A percentile compares a stretch with the other conserved stretches of the same genome.
These are phyloP conservation scores for Phenacoccus solenopsis DNA, from an alignment of 1,140 invertebrate species.

Conservation along the genomic window DNA sequence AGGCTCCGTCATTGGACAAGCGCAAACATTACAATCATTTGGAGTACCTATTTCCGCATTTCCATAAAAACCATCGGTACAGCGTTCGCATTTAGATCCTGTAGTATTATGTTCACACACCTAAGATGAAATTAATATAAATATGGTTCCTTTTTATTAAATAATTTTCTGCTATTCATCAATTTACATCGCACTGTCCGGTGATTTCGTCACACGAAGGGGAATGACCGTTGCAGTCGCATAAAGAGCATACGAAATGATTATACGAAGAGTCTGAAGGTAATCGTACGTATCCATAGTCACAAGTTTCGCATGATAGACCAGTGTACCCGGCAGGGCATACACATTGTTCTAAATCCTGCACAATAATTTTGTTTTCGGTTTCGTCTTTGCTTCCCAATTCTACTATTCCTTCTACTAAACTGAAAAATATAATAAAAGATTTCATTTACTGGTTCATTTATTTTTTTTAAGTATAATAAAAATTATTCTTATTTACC, in stretches of 20 bases:
- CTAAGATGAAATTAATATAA: slow-evolving; percentile 32
- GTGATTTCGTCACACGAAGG: slow-evolving; percentile 63
- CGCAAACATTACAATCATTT: slow-evolving; percentile 71
- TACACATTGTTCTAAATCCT: slow-evolving; percentile 38
- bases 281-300: slow-evolving; percentile 56
- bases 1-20: slow-evolving; percentile 61
- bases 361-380: slow-evolving; percentile 23
- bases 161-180: background rate
- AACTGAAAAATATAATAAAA: slow-evolving; percentile 22
- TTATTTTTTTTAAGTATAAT: too few species aligned
- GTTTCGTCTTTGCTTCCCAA: slow-evolving; percentile 22
- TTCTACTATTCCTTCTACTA: slow-evolving; percentile 24
- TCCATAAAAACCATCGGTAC: slow-evolving; percentile 80
- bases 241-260: slow-evolving; percentile 56
- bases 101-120: slow-evolving; percentile 55
- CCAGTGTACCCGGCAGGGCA: slow-evolving; percentile 56
- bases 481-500: slow-evolving; percentile 33
- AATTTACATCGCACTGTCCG: slow-evolving; percentile 60
- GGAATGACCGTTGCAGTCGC: slow-evolving; percentile 81
- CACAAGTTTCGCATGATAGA: slow-evolving; percentile 70
- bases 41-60: slow-evolving; percentile 60
- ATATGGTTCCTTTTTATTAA: background rate
- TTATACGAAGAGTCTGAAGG: slow-evolving; percentile 25
- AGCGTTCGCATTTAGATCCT: slow-evolving; percentile 69
- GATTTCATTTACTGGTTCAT: background rate